Conservation (phyloP, 2,888 invertebrate genomes). For the Chrysotoxum bicinctum region DNA sequence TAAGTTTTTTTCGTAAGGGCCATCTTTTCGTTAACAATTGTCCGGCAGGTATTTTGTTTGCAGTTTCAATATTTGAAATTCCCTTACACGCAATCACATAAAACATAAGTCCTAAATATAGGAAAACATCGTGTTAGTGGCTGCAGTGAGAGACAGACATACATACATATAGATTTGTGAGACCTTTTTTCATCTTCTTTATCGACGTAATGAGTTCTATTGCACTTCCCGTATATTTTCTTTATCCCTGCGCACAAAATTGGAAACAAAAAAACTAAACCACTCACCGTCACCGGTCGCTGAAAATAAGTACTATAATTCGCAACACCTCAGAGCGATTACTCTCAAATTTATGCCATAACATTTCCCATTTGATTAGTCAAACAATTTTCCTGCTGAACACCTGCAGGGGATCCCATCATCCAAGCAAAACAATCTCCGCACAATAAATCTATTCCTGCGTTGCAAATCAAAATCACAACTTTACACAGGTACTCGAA, state of each 20-base stretch:
- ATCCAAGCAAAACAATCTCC: background rate
- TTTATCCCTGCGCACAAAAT: background rate
- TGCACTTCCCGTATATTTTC: too few species aligned
- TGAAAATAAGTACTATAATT: conserved; percentile 32
- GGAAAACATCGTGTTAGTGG: too few species aligned
- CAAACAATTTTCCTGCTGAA: conserved; percentile 50
- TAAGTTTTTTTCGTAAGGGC: too few species aligned
- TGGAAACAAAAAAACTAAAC: background rate
- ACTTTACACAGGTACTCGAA: conserved; percentile 20
- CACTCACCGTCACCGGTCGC: conserved; percentile 8
- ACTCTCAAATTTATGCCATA: conserved; percentile 45
- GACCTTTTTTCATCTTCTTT: too few species aligned
- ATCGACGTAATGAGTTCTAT: too few species aligned
- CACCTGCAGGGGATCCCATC: conserved; percentile 52
- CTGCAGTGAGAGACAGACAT: too few species aligned
- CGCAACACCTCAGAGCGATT: conserved; percentile 36
- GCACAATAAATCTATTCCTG: conserved; percentile 51
- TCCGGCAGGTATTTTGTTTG: too few species aligned
- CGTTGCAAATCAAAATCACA: conserved; percentile 58
- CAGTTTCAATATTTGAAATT: too few species aligned
- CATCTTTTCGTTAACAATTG: too few species aligned
- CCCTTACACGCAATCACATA: too few species aligned
- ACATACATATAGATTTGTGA: too few species aligned
- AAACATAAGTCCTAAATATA: too few species aligned
- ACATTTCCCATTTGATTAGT: conserved; percentile 58